A percentile compares a stretch with the other conserved stretches of the same genome.
Conservation (phyloP, 1,140 invertebrate species). For the Eriocheir sinensis region DNA sequence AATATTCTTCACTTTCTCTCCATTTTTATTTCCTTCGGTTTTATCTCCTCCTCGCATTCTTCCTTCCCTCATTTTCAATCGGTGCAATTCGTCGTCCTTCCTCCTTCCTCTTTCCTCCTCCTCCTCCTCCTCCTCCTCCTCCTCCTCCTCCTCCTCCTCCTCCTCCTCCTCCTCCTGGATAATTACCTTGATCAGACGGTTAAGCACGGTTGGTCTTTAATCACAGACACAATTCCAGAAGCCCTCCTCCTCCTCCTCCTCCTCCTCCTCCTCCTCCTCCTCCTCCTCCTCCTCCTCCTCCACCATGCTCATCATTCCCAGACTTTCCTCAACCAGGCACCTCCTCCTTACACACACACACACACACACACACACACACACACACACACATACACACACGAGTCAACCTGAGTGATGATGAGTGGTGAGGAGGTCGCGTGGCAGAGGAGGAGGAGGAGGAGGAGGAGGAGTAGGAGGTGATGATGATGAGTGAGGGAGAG, state of each 20-base stretch:
- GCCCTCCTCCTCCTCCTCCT: neutral
- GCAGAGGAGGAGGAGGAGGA: constrained; percentile 7
- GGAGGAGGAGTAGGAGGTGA: neutral
- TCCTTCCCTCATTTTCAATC: neutral
- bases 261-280: constrained; percentile 10
- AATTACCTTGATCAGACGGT: constrained; percentile 2
- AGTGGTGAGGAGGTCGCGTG: neutral
- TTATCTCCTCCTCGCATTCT: no score
- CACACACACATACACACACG: constrained; percentile 32
- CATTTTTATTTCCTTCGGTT: no score
- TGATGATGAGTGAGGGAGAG: neutral
- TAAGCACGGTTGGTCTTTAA: constrained; percentile 11
- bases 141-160: neutral
- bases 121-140: neutral
- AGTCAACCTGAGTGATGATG: constrained; percentile 13
- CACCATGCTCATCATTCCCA: neutral
- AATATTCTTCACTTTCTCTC: no score
- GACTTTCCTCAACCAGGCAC: neutral
- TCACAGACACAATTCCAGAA: neutral
- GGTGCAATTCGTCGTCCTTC: neutral
- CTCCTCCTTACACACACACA: neutral
- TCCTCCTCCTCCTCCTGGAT: neutral
- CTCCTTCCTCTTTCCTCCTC: neutral
- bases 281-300: constrained; percentile 2
- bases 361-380: constrained; percentile 36